These are phyloP conservation scores for Pterocles orientalis DNA, from an alignment of 2,113 vertebrate species.

Conservation along the genomic window DNA sequence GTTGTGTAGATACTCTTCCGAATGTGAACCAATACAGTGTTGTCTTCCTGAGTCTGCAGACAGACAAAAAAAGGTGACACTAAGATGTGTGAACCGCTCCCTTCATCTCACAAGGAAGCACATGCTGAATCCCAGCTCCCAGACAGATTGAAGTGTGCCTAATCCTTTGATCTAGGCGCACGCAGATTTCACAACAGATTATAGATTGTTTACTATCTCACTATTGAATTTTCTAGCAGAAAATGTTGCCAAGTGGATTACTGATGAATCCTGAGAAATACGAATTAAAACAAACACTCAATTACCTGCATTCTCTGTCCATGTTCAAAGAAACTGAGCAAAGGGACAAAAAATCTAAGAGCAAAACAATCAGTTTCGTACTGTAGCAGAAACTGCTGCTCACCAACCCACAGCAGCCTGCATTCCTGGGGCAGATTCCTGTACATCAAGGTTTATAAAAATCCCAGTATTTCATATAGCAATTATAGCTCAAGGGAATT, in stretches of 20 bases:
- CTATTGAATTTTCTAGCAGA: neutral
- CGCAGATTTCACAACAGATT: neutral
- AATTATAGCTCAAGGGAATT: neutral
- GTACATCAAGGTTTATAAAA: neutral
- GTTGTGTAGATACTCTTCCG: slow-evolving; percentile 74
- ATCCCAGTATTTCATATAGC: neutral
- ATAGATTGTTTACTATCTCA: neutral
- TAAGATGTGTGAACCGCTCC: neutral
- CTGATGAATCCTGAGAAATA: neutral
- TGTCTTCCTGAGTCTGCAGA: slow-evolving; percentile 75
- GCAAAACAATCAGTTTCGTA: neutral
- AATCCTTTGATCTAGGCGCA: neutral
- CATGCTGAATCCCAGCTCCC: neutral
- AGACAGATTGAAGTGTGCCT: neutral
- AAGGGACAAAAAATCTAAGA: neutral
- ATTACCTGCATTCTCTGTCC: neutral
- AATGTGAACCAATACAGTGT: slow-evolving; percentile 71
- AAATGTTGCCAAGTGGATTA: neutral
- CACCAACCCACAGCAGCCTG: neutral
- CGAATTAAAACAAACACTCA: neutral
- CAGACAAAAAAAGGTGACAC: slow-evolving; percentile 55
- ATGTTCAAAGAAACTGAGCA: neutral
- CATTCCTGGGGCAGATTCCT: neutral
- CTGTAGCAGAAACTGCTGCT: neutral
- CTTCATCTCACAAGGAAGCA: neutral